phyloP scores from a whole-genome alignment of 2,113 vertebrate species.

The Sinocyclocheilus grahami region DNA sequence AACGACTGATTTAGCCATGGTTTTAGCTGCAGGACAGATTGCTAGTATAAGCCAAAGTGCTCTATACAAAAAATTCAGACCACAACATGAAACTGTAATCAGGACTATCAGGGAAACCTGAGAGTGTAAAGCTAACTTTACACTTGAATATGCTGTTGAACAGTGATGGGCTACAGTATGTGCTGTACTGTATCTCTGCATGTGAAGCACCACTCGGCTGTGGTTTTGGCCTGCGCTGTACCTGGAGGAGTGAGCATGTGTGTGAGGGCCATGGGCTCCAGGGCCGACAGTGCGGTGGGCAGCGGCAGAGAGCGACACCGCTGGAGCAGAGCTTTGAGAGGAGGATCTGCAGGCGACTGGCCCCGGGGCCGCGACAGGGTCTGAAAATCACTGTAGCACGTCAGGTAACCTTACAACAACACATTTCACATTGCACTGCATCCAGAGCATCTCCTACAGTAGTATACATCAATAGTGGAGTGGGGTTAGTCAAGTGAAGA shows the following conservation, averaged over 20 bases:
- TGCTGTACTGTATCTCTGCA: not conserved
- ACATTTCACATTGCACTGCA: not conserved
- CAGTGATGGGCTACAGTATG: no score
- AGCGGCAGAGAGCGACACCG: conserved; percentile 83
- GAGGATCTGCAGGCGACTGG: conserved; percentile 75
- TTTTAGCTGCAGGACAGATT: conserved; percentile 19
- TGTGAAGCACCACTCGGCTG: not conserved
- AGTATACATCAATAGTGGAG: conserved; percentile 8
- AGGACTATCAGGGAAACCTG: not conserved
- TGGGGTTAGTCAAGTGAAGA: conserved; percentile 53
- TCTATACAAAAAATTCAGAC: not conserved
- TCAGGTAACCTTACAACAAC: conserved; percentile 61
- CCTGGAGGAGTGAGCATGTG: conserved; percentile 76
- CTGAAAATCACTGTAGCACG: conserved; percentile 73
- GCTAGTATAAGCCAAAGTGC: not conserved
- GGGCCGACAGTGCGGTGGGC: conserved; percentile 77
- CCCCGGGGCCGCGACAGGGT: conserved; percentile 74
- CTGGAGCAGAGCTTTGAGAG: conserved; percentile 82
- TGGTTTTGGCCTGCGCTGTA: conserved; percentile 39
- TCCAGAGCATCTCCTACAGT: not conserved
- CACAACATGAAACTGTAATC: not conserved
- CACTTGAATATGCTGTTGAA: no score
- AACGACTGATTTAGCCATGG: conserved; percentile 40
- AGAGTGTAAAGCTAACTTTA: not conserved
- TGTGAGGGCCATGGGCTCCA: conserved; percentile 75